phyloP scores from a whole-genome alignment of 1,140 invertebrate genomes.

The Caenorhabditis latens region DNA sequence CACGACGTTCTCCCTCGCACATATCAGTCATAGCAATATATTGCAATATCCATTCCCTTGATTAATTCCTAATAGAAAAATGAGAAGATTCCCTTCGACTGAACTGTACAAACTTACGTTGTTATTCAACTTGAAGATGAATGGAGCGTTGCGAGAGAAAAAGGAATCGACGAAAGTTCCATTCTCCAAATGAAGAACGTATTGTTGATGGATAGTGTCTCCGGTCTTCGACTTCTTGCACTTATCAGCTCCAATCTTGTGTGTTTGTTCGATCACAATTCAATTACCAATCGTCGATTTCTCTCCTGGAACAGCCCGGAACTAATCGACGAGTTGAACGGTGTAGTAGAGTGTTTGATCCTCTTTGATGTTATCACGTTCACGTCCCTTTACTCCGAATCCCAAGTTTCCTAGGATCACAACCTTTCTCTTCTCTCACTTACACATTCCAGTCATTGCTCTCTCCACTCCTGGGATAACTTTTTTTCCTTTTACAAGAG shows the following conservation, averaged over 20 bases:
- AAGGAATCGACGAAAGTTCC: constrained; percentile 77
- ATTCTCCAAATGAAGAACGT: constrained; percentile 74
- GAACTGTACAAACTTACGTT: constrained; percentile 24
- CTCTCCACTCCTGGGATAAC: constrained; percentile 77
- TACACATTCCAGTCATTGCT: constrained; percentile 75
- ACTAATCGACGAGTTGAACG: constrained; percentile 77
- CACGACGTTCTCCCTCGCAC: constrained; percentile 76
- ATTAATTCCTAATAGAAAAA: constrained; percentile 74
- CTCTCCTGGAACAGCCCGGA: constrained; percentile 69
- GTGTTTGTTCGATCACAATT: constrained; percentile 73
- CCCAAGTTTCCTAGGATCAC: constrained; percentile 74
- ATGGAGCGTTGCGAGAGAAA: constrained; percentile 73
- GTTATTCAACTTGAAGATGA: constrained; percentile 73
- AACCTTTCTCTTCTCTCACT: constrained; percentile 77
- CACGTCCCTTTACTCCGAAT: constrained; percentile 72
- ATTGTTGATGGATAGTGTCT: constrained; percentile 77
- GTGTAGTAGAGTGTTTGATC: constrained; percentile 77
- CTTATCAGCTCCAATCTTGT: constrained; percentile 75
- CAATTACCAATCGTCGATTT: constrained; percentile 76
- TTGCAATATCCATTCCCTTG: constrained; percentile 74
- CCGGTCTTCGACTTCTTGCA: constrained; percentile 73
- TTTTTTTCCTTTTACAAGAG: constrained; percentile 72
- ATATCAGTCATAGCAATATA: constrained; percentile 77
- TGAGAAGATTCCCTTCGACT: too few species aligned
- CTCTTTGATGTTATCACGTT: constrained; percentile 73